A percentile compares a stretch with the other conserved stretches of the same genome.
These are phyloP conservation scores for Erythrolamprus reginae DNA, from an alignment of 2,113 vertebrate species.

Conservation along the genomic window DNA sequence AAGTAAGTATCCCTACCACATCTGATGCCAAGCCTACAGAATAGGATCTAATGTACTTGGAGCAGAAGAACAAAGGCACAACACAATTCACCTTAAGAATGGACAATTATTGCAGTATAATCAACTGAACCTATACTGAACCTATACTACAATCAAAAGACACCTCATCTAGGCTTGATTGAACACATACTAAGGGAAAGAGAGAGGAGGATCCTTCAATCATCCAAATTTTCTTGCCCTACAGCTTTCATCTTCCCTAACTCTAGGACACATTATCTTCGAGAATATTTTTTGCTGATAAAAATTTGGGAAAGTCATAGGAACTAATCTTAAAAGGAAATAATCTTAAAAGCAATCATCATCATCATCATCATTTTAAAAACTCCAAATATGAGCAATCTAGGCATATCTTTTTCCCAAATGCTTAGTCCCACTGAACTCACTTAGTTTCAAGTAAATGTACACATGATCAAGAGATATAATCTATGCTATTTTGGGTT, in stretches of 20 bases:
- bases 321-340: background rate
- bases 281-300: background rate
- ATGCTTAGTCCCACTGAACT: background rate
- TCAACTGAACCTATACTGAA: too few relatives aligned
- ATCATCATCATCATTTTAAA: too few relatives aligned
- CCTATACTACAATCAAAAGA: background rate
- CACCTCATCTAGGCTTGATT: background rate
- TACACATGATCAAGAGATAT: background rate
- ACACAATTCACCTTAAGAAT: background rate
- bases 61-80: background rate
- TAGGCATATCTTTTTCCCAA: background rate
- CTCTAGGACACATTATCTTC: background rate
- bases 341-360: background rate
- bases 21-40: background rate
- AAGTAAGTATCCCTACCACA: background rate
- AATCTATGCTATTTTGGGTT: background rate
- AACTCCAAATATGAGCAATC: background rate
- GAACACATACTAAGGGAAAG: background rate
- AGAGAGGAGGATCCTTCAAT: background rate
- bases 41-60: background rate
- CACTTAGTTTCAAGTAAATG: background rate
- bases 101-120: background rate
- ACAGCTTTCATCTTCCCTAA: background rate
- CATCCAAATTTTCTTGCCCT: background rate
- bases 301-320: background rate